Evolutionary conservation across 2,888 invertebrate genomes (phyloP).

Genomic region (Endotricha flammealis): DNA sequence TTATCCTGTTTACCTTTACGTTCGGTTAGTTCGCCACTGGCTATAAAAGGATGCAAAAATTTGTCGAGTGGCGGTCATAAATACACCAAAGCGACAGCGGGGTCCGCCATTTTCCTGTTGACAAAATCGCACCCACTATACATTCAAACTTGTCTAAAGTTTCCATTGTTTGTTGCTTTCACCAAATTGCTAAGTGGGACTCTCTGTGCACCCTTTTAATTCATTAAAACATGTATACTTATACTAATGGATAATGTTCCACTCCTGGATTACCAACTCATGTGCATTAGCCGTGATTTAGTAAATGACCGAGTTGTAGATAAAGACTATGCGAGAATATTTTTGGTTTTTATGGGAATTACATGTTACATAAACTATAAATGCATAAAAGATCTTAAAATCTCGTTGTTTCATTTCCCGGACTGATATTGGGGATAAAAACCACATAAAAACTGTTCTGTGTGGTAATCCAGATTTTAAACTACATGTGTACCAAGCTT

Average conservation of each 20-base stretch:
- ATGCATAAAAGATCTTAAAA: too few relatives aligned
- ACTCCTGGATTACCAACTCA: background rate
- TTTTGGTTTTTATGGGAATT: too few relatives aligned
- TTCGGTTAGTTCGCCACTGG: conserved; percentile 50
- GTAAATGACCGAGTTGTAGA: too few relatives aligned
- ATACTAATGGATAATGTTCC: conserved; percentile 26
- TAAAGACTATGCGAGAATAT: too few relatives aligned
- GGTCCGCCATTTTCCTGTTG: conserved; percentile 75
- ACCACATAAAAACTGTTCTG: too few relatives aligned
- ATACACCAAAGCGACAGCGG: conserved; percentile 62
- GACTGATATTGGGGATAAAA: too few relatives aligned
- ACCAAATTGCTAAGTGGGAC: conserved; percentile 46
- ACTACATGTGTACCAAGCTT: too few relatives aligned
- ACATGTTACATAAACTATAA: too few relatives aligned
- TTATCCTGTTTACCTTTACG: conserved; percentile 54
- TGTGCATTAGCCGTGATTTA: background rate
- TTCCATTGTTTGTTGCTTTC: conserved; percentile 61
- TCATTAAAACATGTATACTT: conserved; percentile 39
- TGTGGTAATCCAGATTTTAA: too few relatives aligned
- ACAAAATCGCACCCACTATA: conserved; percentile 71
- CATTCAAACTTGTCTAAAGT: conserved; percentile 70
- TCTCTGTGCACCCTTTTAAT: conserved; percentile 44
- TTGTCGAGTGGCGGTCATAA: conserved; percentile 66
- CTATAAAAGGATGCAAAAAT: conserved; percentile 67
- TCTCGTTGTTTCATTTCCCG: too few relatives aligned